These are phyloP conservation scores for Hypotaenidia philippensis DNA, from an alignment of 2,797 vertebrate genomes.

Conservation along the genomic window DNA sequence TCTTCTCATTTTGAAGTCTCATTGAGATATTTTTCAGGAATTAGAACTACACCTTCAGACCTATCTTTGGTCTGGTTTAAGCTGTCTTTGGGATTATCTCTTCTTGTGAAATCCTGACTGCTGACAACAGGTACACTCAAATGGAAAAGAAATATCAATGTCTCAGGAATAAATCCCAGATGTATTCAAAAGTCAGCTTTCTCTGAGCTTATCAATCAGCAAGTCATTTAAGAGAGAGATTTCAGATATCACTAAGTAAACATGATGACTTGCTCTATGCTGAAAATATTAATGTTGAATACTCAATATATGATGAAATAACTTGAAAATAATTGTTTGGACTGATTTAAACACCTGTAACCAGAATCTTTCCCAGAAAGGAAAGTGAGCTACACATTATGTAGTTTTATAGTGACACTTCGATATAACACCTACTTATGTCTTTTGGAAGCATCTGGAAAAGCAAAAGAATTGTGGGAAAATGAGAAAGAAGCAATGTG, in stretches of 20 bases:
- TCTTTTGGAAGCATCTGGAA: neutral
- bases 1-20: neutral
- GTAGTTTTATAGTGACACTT: neutral
- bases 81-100: neutral
- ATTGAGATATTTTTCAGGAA: neutral
- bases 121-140: neutral
- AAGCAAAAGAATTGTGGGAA: neutral
- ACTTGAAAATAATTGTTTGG: neutral
- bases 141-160: neutral
- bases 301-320: neutral
- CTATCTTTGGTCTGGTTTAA: neutral
- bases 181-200: neutral
- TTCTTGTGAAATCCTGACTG: neutral
- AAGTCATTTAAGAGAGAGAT: neutral
- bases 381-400: neutral
- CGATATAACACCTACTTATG: neutral
- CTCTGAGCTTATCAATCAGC: neutral
- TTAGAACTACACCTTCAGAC: neutral
- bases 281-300: neutral
- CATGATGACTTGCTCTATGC: neutral
- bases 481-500: neutral
- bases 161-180: neutral
- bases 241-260: neutral
- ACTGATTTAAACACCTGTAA: neutral
- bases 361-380: neutral